Conservation (phyloP, 2,888 invertebrate species). For the Synergus gifuensis region DNA sequence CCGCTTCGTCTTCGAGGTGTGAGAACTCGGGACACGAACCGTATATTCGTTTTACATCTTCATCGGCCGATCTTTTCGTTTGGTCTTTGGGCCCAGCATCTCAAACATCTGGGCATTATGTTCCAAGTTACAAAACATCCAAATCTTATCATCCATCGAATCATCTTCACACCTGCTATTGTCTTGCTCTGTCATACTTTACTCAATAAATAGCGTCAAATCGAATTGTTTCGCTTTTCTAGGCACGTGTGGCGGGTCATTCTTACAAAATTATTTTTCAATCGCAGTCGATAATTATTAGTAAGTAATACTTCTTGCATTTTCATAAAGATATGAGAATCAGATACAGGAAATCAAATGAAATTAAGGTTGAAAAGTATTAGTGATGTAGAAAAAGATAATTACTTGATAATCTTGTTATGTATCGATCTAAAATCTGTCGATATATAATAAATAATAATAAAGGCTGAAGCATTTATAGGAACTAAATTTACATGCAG, state of each 20-base stretch:
- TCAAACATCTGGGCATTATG: constrained; percentile 36
- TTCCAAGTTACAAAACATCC: constrained; percentile 35
- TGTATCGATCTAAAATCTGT: too few relatives aligned
- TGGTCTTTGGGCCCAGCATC: neutral
- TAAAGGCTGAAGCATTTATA: neutral
- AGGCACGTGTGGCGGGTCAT: neutral
- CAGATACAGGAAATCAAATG: too few relatives aligned
- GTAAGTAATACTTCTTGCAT: too few relatives aligned
- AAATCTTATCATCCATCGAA: constrained; percentile 25
- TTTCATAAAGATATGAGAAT: too few relatives aligned
- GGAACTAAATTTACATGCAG: neutral
- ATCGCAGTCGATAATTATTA: neutral
- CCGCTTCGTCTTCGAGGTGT: constrained; percentile 75
- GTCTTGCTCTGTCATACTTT: constrained; percentile 9
- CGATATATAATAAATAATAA: neutral
- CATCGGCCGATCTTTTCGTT: constrained; percentile 62
- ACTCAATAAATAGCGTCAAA: neutral
- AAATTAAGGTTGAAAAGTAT: too few relatives aligned
- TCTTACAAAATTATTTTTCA: neutral
- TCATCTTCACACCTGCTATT: constrained; percentile 30
- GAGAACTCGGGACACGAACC: constrained; percentile 72
- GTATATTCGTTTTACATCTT: constrained; percentile 73
- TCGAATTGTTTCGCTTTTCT: neutral
- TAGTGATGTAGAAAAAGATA: too few relatives aligned
- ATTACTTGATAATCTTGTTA: too few relatives aligned